These are phyloP conservation scores for Notarius lentiginosus DNA, from an alignment of 2,113 vertebrate species.

Conservation along the genomic window DNA sequence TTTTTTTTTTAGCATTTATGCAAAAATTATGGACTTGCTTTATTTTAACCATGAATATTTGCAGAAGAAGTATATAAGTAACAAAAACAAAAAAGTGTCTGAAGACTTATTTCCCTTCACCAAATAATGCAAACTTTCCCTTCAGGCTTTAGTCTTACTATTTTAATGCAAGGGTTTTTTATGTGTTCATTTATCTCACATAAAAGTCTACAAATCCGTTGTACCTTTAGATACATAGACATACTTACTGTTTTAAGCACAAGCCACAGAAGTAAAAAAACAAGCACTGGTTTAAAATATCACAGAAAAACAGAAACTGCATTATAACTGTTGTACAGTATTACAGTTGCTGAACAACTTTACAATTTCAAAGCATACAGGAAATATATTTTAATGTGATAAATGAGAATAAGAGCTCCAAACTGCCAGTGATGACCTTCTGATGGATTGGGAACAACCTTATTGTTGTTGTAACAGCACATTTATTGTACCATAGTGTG, in stretches of 20 bases:
- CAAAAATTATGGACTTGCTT: neutral
- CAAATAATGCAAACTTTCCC: neutral
- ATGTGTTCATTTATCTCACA: neutral
- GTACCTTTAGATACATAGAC: neutral
- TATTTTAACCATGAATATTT: neutral
- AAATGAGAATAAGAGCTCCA: neutral
- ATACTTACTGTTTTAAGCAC: neutral
- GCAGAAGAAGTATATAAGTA: neutral
- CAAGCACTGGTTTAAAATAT: neutral
- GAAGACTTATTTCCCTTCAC: neutral
- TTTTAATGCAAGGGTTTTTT: neutral
- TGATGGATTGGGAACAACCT: neutral
- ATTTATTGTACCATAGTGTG: neutral
- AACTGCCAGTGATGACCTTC: neutral
- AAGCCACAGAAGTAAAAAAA: neutral
- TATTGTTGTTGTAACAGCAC: neutral
- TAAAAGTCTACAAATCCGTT: neutral
- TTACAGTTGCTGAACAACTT: neutral
- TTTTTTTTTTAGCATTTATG: neutral
- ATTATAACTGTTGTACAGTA: neutral
- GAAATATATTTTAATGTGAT: neutral
- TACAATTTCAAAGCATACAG: neutral
- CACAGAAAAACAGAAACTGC: neutral
- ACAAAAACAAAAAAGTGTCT: neutral
- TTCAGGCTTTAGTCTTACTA: neutral